phyloP scores from a whole-genome alignment of 2,113 vertebrate species.

The Lipophrys pholis region DNA sequence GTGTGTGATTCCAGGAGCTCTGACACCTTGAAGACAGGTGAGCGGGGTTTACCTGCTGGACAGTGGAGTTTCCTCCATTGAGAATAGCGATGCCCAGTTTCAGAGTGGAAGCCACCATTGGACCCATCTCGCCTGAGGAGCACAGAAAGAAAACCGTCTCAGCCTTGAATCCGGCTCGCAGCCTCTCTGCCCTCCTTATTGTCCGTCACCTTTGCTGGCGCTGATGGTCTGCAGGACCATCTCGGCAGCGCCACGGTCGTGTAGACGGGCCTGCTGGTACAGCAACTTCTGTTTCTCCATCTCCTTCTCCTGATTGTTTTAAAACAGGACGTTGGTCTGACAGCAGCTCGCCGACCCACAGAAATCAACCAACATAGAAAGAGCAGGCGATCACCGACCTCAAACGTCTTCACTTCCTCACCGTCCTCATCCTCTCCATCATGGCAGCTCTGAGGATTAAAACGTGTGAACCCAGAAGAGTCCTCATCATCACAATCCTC shows the following conservation, averaged over 20 bases:
- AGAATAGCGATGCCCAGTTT: conserved; percentile 96
- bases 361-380: neutral
- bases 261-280: conserved; percentile 95
- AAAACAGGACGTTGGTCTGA: conserved; percentile 2
- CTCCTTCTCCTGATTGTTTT: conserved; percentile 90
- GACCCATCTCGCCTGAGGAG: conserved; percentile 91
- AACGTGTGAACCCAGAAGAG: neutral
- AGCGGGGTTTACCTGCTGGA: conserved; percentile 85
- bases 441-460: conserved; percentile 89
- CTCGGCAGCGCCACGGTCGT: conserved; percentile 94
- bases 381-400: conserved; percentile 83
- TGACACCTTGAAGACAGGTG: no score
- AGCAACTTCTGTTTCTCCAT: conserved; percentile 99
- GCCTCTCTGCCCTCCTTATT: no score
- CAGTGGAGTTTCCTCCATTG: conserved; percentile 96
- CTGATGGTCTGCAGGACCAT: conserved; percentile 98
- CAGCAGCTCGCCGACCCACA: neutral
- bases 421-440: conserved; percentile 95
- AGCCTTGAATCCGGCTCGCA: no score
- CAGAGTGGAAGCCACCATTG: conserved; percentile 95
- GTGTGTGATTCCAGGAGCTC: no score
- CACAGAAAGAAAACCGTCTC: neutral
- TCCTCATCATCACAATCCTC: no score
- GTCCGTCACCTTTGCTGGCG: conserved; percentile 91
- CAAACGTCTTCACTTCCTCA: conserved; percentile 97